A percentile compares a stretch with the other conserved stretches of the same genome.
Evolutionary conservation across 2,797 vertebrate species (phyloP).

Genomic region (Etheostoma perlongum): DNA sequence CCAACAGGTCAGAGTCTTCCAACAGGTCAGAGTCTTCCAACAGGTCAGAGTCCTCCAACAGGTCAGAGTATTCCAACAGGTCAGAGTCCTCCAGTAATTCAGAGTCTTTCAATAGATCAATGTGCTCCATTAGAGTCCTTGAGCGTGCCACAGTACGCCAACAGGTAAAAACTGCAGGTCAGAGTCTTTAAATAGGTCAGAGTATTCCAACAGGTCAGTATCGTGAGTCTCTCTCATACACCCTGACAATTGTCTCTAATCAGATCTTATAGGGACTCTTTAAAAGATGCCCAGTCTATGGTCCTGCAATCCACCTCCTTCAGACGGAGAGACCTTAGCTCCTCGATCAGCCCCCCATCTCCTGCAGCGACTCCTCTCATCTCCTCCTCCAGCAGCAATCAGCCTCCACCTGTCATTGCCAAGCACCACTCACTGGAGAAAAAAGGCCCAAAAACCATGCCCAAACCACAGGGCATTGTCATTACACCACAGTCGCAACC

Average conservation of each 20-base stretch:
- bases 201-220: background rate
- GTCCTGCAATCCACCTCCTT: conserved; percentile 93
- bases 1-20: conserved; percentile 64
- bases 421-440: conserved; percentile 82
- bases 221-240: background rate
- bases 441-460: conserved; percentile 84
- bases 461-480: conserved; percentile 73
- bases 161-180: background rate
- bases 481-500: conserved; percentile 15
- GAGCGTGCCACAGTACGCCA: conserved; percentile 61
- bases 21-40: conserved; percentile 59
- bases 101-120: background rate
- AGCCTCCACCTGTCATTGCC: conserved; percentile 48
- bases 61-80: background rate
- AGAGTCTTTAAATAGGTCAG: background rate
- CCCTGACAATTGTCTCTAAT: conserved; percentile 34
- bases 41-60: background rate
- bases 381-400: conserved; percentile 36
- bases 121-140: conserved; percentile 38
- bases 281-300: conserved; percentile 91
- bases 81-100: conserved; percentile 77
- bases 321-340: conserved; percentile 85
- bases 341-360: conserved; percentile 65
- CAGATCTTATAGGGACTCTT: conserved; percentile 85
- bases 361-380: conserved; percentile 19